Base-by-base conservation (phyloP, 2,888 invertebrate species). In the Cantharis lateralis region DNA sequence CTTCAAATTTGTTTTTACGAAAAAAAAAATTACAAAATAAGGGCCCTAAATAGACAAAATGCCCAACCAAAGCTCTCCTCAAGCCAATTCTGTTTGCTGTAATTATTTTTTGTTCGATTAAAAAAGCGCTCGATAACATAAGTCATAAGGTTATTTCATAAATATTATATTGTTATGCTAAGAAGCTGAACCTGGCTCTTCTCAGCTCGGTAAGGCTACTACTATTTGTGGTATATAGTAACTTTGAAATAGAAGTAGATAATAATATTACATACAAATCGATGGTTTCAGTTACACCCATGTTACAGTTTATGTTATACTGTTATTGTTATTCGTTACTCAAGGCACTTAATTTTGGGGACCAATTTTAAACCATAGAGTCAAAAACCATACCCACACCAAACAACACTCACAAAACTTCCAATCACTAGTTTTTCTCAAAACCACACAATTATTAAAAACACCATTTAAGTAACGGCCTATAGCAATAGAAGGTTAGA, bases 1-100 rank as follows among this genome's bases (percentile, higher is more conserved):
- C 95, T 95, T 95, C 95, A 94, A 92, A 93, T 92, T 94, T 94
- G 93, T 95, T 95, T 95, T 93, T 94, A 93, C 93, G 92, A 93
- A 92, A 93, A 91, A 28, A 91, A 91, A 92, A 93, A 92, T 91
- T 92, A 92, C 92, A 92, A 92, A 92, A 84, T 87, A 92, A 91
- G 93, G 95, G 95, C 95, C 95, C 95, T 93, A 93, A 93, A 95
- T 95, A 95, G 95, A 93, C 93, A 91, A 91, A 89, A 90, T 91
- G 93, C 93, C 92, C 82, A 91, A 91, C 92, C 92, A 91, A 92
- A 92, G 85, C 87, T 80, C 82, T 82, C 82, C 85, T 84, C 82
- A 81, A 83, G 84, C 81, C 84, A 82, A 87, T 87, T 88, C 89
- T 84, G 83, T 84, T 86, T 84, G 83, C 83, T 88, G 86, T 87